Evolutionary conservation across 2,113 vertebrate genomes (phyloP), one percentile per base, ranked within the genome.

Genomic region (zebrafish (Danio rerio)): DNA sequence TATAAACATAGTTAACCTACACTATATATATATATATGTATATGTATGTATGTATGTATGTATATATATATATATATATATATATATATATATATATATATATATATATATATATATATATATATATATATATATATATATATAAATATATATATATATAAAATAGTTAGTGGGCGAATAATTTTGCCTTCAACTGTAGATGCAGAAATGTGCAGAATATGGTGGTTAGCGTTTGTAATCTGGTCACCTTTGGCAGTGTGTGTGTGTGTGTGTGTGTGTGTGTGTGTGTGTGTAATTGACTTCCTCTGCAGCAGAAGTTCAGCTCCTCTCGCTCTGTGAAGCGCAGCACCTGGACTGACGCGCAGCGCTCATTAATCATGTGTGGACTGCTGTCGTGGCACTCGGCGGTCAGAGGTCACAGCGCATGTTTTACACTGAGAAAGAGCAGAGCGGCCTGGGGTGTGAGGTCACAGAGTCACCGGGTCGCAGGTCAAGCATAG

Each of bases 281-380:
- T 52, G 7, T 52, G 49, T 52, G 49, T 52, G 31, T 66, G 76
- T 66, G 61, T 78, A 53, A 78, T 43, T 66, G 59, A 66, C 61
- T 78, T 78, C 76, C 53, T 56, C 6, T 61, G 78, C 63, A 53
- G 45, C n/a, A 58, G 55, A 80, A 40, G 69, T 40, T 21, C 45
- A 71, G 40, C 20, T 69, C 74, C 85, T 81, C 72, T 65, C 72
- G 16, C 65, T 76, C 53, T 12, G 52, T 79, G 92, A 93, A 94
- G 94, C 94, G 89, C 93, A 93, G 80, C 62, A 89, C 93, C 91
- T 92, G 90, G 89, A 93, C 85, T 83, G 78, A 92, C 91, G 92
- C 94, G 89, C 90, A 92, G 90, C 88, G 90, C 92, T 94, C 95
- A 95, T 97, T 96, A 97, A 97, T 97, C 96, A 97, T 93, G 92